These are phyloP conservation scores for Dendroctonus valens DNA, from an alignment of 1,140 invertebrate species.

Conservation along the genomic window DNA sequence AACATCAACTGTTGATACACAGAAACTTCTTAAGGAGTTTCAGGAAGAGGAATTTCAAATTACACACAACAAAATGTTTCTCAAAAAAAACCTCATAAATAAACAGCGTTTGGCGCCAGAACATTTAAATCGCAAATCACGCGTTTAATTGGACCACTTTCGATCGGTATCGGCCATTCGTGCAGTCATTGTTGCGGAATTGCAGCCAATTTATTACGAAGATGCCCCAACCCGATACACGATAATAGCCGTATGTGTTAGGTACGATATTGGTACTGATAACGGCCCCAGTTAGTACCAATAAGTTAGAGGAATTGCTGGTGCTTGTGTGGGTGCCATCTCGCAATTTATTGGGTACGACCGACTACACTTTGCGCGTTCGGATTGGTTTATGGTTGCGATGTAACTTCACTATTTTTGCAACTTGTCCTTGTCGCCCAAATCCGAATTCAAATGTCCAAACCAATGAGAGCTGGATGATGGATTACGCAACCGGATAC, in stretches of 20 bases:
- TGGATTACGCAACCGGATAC: too few relatives aligned
- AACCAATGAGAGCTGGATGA: too few relatives aligned
- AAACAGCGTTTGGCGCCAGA: constrained; percentile 9
- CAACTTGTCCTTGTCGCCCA: too few relatives aligned
- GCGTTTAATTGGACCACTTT: constrained; percentile 16
- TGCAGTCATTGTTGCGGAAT: constrained; percentile 19
- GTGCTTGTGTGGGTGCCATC: constrained; percentile 10
- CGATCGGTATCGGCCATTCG: constrained; percentile 19
- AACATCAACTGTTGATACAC: too few relatives aligned
- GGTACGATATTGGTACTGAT: constrained; percentile 19
- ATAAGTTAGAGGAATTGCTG: constrained; percentile 6
- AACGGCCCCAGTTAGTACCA: constrained; percentile 17
- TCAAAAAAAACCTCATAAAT: neutral
- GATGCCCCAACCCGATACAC: constrained; percentile 17
- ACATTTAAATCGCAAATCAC: constrained; percentile 20
- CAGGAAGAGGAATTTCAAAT: too few relatives aligned
- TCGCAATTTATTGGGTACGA: neutral
- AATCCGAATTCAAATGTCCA: too few relatives aligned
- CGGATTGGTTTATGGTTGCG: too few relatives aligned
- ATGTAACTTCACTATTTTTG: too few relatives aligned
- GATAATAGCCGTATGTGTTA: constrained; percentile 16
- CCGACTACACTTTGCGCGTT: too few relatives aligned
- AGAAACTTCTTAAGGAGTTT: too few relatives aligned
- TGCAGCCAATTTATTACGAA: constrained; percentile 15
- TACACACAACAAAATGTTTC: too few relatives aligned